Conservation (phyloP, 2,888 invertebrate species). For the Troides helena region DNA sequence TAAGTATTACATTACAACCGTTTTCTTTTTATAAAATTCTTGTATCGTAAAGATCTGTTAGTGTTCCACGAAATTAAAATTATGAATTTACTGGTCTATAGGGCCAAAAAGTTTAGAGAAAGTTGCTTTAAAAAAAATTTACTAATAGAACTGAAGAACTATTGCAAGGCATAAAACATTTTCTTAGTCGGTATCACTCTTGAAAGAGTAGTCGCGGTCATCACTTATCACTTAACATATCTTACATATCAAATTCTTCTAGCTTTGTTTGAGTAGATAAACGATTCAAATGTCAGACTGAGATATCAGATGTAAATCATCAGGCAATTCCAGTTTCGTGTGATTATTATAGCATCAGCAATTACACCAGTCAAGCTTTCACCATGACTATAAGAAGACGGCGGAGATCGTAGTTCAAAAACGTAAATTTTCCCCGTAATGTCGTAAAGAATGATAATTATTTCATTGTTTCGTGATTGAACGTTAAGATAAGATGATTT, state of each 20-base stretch:
- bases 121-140: not conserved
- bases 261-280: not conserved
- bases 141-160: not conserved
- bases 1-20: too few species aligned
- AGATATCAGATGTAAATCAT: conserved; percentile 18
- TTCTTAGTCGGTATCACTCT: too few species aligned
- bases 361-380: conserved; percentile 24
- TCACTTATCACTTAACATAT: too few species aligned
- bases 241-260: conserved; percentile 10
- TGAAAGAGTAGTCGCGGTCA: too few species aligned
- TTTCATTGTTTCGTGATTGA: conserved; percentile 15
- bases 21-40: too few species aligned
- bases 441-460: conserved; percentile 16
- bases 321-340: conserved; percentile 20
- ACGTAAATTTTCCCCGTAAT: conserved; percentile 5
- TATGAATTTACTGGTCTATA: too few species aligned
- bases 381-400: conserved; percentile 18
- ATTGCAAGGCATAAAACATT: too few species aligned
- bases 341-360: conserved; percentile 26
- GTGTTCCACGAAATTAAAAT: too few species aligned
- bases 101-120: too few species aligned
- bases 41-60: too few species aligned
- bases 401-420: conserved; percentile 16
- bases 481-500: conserved; percentile 11
- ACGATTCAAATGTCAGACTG: conserved; percentile 2